Conservation (phyloP, 2,888 invertebrate species). For the Temnothorax unifasciatus region DNA sequence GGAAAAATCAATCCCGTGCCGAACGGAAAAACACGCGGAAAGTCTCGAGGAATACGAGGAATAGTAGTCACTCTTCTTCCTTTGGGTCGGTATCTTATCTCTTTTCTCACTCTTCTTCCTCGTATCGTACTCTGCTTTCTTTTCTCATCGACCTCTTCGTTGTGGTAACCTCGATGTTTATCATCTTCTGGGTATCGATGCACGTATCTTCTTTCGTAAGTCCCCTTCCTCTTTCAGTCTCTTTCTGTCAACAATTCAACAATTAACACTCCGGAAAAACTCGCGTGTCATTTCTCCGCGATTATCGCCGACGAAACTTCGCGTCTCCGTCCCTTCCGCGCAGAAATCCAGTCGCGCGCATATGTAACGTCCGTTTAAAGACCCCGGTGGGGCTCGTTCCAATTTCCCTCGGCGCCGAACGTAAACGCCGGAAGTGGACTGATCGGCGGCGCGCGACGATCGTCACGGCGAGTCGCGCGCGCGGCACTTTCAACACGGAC, state of each 20-base stretch:
- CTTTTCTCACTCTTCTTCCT: not conserved
- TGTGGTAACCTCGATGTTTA: too few species aligned
- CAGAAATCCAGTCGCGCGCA: not conserved
- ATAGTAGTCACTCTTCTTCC: not conserved
- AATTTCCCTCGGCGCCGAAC: not conserved
- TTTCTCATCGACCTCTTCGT: not conserved
- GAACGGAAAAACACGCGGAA: not conserved
- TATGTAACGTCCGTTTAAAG: not conserved
- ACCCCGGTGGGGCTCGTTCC: not conserved
- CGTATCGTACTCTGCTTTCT: not conserved
- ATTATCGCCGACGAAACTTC: not conserved
- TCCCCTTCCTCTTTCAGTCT: not conserved
- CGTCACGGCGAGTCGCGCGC: not conserved
- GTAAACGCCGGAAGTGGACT: not conserved
- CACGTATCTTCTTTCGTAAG: not conserved
- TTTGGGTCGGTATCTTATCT: not conserved
- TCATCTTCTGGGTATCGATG: not conserved
- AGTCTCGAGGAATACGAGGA: not conserved
- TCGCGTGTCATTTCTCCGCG: not conserved
- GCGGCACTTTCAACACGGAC: not conserved
- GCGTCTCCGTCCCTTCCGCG: not conserved
- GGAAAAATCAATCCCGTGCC: not conserved
- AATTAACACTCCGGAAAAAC: not conserved
- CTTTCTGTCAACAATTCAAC: not conserved
- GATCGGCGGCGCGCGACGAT: not conserved